These are phyloP conservation scores for Syrmaticus mikado DNA, from an alignment of 2,113 vertebrate species.

Conservation along the genomic window DNA sequence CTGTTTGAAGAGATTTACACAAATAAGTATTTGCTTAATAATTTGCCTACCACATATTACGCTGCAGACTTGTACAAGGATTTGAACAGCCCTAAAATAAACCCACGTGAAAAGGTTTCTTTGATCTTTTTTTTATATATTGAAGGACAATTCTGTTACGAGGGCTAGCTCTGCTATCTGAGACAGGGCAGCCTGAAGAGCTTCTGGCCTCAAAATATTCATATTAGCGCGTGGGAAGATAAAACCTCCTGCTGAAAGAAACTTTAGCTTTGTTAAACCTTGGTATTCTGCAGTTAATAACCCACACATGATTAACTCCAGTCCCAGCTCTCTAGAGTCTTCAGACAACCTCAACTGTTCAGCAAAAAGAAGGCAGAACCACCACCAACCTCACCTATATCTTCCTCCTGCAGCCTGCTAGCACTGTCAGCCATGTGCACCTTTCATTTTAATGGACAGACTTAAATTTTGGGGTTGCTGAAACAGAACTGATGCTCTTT, in stretches of 20 bases:
- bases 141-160: background rate
- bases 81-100: background rate
- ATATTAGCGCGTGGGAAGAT: background rate
- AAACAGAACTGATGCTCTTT: background rate
- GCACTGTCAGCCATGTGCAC: background rate
- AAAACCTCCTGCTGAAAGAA: slow-evolving; percentile 20
- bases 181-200: background rate
- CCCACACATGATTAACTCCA: background rate
- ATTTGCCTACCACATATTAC: background rate
- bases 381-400: background rate
- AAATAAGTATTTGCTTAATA: background rate
- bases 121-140: background rate
- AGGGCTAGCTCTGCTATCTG: background rate
- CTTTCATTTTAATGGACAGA: background rate
- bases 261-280: slow-evolving; percentile 11
- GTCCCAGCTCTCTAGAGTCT: background rate
- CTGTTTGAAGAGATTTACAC: background rate
- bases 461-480: background rate
- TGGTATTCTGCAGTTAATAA: slow-evolving; percentile 29
- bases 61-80: background rate
- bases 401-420: background rate
- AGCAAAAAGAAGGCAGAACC: background rate
- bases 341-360: background rate
- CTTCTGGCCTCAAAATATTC: background rate
- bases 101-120: background rate